A percentile compares a stretch with the other conserved stretches of the same genome.
phyloP scores from a whole-genome alignment of 2,113 vertebrate genomes.

The Seriola aureovittata region DNA sequence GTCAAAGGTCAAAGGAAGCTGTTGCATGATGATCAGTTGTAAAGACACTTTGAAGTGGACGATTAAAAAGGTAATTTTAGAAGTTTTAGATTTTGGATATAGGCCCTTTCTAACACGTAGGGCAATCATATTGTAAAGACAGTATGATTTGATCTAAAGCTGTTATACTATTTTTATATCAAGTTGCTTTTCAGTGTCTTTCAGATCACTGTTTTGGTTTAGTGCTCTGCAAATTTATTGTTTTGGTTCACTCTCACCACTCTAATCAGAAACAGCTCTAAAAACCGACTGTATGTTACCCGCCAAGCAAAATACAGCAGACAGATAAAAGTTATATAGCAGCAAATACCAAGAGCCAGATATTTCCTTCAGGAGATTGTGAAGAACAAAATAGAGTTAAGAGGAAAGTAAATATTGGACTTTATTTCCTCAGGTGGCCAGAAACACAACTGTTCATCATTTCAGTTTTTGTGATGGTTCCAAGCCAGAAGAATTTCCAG shows the following conservation, averaged over 20 bases:
- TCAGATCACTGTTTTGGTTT: not conserved
- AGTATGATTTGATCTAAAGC: not conserved
- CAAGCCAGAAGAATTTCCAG: not conserved
- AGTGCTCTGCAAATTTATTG: not conserved
- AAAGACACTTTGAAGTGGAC: not conserved
- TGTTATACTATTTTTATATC: too few species aligned
- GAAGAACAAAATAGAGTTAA: too few species aligned
- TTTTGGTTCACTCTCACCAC: not conserved
- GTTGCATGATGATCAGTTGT: not conserved
- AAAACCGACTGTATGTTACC: not conserved
- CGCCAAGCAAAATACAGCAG: not conserved
- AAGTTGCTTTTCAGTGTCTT: not conserved
- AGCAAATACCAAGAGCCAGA: too few species aligned
- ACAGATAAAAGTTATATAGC: too few species aligned
- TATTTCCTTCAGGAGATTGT: too few species aligned
- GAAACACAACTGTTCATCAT: not conserved
- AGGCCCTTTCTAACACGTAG: not conserved
- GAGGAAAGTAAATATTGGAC: too few species aligned
- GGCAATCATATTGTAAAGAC: too few species aligned
- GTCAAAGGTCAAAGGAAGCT: not conserved
- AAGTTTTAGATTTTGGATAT: not conserved
- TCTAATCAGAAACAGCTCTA: too few species aligned
- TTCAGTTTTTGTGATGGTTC: not conserved
- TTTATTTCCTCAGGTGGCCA: not conserved
- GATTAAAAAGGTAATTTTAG: not conserved